A percentile compares a stretch with the other conserved stretches of the same genome.
Evolutionary conservation across 2,888 invertebrate species (phyloP).

Genomic region (Agonopterix alstromeriana): DNA sequence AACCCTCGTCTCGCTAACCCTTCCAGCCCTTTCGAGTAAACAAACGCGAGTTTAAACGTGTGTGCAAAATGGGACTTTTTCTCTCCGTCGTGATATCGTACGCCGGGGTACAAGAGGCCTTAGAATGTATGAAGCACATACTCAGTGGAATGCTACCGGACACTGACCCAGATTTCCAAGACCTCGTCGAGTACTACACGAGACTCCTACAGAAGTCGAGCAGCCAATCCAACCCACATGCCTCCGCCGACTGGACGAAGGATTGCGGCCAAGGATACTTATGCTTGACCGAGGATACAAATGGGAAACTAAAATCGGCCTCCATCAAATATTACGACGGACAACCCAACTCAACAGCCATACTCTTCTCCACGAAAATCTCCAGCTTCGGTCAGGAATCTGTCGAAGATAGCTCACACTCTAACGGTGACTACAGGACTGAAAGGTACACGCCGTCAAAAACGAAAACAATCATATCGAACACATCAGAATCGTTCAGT

Average conservation of each 20-base stretch:
- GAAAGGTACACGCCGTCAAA: conserved; percentile 65
- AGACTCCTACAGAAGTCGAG: conserved; percentile 44
- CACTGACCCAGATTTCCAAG: conserved; percentile 53
- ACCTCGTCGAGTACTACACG: conserved; percentile 58
- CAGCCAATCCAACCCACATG: conserved; percentile 40
- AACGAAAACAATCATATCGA: conserved; percentile 60
- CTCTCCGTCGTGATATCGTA: conserved; percentile 85
- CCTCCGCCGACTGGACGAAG: conserved; percentile 45
- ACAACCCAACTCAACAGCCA: conserved; percentile 53
- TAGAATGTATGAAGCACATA: conserved; percentile 75
- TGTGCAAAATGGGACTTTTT: conserved; percentile 81
- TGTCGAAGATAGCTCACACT: conserved; percentile 43
- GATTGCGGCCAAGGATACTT: conserved; percentile 65
- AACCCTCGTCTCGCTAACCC: conserved; percentile 30
- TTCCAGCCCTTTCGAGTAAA: conserved; percentile 29
- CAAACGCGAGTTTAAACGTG: conserved; percentile 21
- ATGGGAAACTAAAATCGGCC: conserved; percentile 54
- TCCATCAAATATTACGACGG: conserved; percentile 63
- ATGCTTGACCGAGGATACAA: conserved; percentile 49
- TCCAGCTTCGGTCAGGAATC: conserved; percentile 72
- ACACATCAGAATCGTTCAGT: conserved; percentile 58
- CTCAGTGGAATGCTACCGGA: conserved; percentile 60
- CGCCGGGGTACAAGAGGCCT: conserved; percentile 83
- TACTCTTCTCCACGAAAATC: conserved; percentile 71
- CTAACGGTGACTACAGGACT: conserved; percentile 59